Evolutionary conservation across 2,797 vertebrate genomes (phyloP), one percentile per base, ranked within the genome.

Genomic region (Pangasius mekongensis): DNA sequence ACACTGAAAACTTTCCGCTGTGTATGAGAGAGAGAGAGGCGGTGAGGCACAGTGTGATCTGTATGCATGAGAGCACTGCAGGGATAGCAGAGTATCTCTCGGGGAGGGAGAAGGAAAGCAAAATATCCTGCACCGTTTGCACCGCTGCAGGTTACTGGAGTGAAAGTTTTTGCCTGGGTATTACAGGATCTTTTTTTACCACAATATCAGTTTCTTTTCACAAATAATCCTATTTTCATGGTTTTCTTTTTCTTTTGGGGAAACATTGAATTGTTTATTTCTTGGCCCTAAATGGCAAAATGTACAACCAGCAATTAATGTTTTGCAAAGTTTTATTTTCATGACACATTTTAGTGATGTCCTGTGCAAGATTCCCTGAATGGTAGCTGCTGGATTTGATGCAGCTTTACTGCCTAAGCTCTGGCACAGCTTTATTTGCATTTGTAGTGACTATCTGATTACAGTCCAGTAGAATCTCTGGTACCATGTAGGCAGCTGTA

Each of bases 1-100:
- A 95, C 94, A 93, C 94, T 94, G 95, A 95, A 95, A 96, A 96
- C 96, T 96, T 96, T 97, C 96, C 96, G 95, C 95, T 95, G 64
- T 43, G 33, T 85, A 49, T 71, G 86, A 54, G 86, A 43, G 86
- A 64, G 86, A 36, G 74, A 87, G 73, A 33, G 84, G 78, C 86
- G 27, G 80, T 7, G 60, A 83, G 84, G 54, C 80, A 91, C 73
- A 85, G 87, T 64, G 87, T 90, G 89, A 91, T 91, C 90, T 92
- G 91, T 89, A 92, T 91, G 90, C 90, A 91, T 89, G 87, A 91
- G 90, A 92, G 91, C 67, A 80, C 89, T 87, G 82, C 86, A 84
- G 87, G 88, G 88, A 92, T 85, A 88, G 88, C 47, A 78, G 87
- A 89, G 87, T 74, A 83, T 91, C 89, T 82, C 89, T 90, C 86